These are phyloP conservation scores for Campoletis raptor DNA, from an alignment of 2,888 invertebrate genomes.

Conservation along the genomic window DNA sequence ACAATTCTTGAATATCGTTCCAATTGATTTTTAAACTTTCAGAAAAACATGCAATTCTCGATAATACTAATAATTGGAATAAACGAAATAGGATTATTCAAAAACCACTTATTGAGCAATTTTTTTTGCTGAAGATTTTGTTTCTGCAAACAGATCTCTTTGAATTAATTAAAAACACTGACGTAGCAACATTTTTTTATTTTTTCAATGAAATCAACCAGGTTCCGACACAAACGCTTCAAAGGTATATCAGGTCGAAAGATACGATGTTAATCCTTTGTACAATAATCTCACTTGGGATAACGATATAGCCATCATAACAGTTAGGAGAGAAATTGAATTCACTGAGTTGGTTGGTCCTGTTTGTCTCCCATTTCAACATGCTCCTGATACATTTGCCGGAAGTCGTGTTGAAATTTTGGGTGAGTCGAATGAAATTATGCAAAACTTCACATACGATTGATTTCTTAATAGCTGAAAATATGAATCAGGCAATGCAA, in stretches of 20 bases:
- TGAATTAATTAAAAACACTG: too few relatives aligned
- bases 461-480: not conserved
- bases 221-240: constrained; percentile 86
- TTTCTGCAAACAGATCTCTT: too few relatives aligned
- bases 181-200: too few relatives aligned
- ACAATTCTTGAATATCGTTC: not conserved
- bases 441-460: not conserved
- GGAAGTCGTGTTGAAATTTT: constrained; percentile 76
- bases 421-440: constrained; percentile 73
- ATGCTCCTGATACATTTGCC: constrained; percentile 75
- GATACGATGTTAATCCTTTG: constrained; percentile 85
- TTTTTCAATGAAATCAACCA: constrained; percentile 70
- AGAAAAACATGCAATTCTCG: not conserved
- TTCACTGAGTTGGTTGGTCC: constrained; percentile 87
- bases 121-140: too few relatives aligned
- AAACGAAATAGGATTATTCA: not conserved
- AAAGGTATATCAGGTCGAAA: constrained; percentile 80
- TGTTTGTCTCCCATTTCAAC: constrained; percentile 88
- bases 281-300: constrained; percentile 74
- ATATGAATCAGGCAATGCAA: not conserved
- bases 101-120: too few relatives aligned
- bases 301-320: constrained; percentile 87
- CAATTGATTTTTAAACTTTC: not conserved
- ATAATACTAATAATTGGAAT: not conserved
- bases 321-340: constrained; percentile 81